Percentiles rank a stretch among this genome's conserved stretches.
Evolutionary conservation across 2,888 invertebrate genomes (phyloP).

Genomic region (Rhogogaster chlorosoma): DNA sequence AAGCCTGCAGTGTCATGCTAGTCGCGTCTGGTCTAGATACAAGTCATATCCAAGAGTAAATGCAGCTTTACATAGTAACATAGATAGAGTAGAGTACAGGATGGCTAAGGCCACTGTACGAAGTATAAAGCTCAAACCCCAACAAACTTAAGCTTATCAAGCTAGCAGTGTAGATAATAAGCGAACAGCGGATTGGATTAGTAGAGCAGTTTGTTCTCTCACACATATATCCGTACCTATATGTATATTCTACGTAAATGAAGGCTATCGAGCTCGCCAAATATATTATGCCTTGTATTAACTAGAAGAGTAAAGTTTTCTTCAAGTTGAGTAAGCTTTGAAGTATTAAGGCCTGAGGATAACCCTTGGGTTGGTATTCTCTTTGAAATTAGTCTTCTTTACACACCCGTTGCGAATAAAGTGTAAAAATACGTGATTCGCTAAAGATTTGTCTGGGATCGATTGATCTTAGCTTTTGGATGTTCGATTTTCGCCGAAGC

Average conservation of each 20-base stretch:
- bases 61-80: neutral
- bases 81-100: neutral
- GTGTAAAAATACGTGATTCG: neutral
- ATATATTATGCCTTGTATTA: neutral
- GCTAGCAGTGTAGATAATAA: slow-evolving; percentile 15
- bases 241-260: neutral
- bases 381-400: neutral
- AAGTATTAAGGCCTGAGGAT: neutral
- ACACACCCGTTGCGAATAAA: neutral
- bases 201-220: slow-evolving; percentile 21
- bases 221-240: neutral
- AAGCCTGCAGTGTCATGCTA: slow-evolving; percentile 20
- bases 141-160: slow-evolving; percentile 44
- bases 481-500: neutral
- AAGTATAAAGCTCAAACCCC: slow-evolving; percentile 29
- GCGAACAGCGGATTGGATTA: slow-evolving; percentile 28
- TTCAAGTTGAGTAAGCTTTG: slow-evolving; percentile 3
- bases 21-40: slow-evolving; percentile 14
- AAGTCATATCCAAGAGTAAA: slow-evolving; percentile 22
- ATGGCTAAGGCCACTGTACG: slow-evolving; percentile 6
- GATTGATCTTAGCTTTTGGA: neutral
- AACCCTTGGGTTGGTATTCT: neutral
- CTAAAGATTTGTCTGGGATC: neutral
- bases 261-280: neutral
- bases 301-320: neutral